Base-by-base conservation (phyloP, 30 jellyfish, hydroid and myxozoan species). In the Cassiopea xamachana region DNA sequence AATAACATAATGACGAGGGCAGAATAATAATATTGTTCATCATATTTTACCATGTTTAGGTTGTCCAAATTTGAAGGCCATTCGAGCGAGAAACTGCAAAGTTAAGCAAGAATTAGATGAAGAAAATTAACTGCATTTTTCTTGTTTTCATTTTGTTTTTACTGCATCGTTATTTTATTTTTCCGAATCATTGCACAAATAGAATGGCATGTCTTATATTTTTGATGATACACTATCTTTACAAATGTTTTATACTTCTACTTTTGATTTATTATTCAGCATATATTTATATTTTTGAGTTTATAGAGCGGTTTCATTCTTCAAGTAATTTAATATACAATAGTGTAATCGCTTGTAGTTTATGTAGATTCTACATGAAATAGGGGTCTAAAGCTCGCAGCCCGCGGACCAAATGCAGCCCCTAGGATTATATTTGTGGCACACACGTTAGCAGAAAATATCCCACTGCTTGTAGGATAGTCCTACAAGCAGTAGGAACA, bases 21-120 rank as follows among this genome's bases (percentile, higher is more conserved):
- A 64, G 2, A 2, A 14, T 64, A 14, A 9, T 64, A 17, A 64
- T 9, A 4, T 64, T 64, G 43, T 27, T 64, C 8, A 59, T 59
- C 13, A 9, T 17, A 14, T 14, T 14, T 5, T 64, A 2, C 43
- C 15, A 7, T 64, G 15, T 27, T 60, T 73, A 87, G 94, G 94
- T 46, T 87, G 94, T 67, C 94, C 94, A 67, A 87, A 79, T 44
- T 73, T 87, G 94, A 76, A 69, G 58, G 89, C 81, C 68, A 45
- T 77, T 17, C 87, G 94, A 48, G 94, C 94, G 49, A 78, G 81
- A 19, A 87, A 87, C 60, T 87, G 94, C 84, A 76, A 86, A 62
- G 19, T 77, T 19, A 44, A 58, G 62, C 13, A 84, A 59, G 94
- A 87, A 69, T 79, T 87, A 48, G 80, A 18, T 2, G 80, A 73